Conservation (phyloP, 2,888 invertebrate species). For the Idaea aversata region DNA sequence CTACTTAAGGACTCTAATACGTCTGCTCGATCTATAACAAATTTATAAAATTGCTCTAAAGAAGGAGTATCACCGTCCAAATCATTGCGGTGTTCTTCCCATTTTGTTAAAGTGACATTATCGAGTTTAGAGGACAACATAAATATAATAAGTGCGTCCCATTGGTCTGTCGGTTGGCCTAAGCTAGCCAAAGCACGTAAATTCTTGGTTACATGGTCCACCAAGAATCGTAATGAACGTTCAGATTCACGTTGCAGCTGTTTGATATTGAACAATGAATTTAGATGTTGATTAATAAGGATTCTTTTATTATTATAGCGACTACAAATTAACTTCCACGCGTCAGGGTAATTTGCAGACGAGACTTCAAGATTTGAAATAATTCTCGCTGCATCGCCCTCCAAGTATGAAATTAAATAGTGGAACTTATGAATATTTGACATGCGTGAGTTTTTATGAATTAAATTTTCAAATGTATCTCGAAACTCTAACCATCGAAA, state of each 20-base stretch:
- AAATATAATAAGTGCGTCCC: slow-evolving; percentile 27
- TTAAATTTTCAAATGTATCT: slow-evolving; percentile 23
- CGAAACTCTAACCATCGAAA: slow-evolving; percentile 29
- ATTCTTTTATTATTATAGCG: slow-evolving; percentile 10
- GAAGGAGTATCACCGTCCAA: not conserved
- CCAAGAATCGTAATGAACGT: slow-evolving; percentile 22
- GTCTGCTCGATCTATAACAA: not conserved
- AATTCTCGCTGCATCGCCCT: slow-evolving; percentile 25
- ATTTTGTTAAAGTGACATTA: not conserved
- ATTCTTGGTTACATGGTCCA: slow-evolving; percentile 31
- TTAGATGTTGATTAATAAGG: slow-evolving; percentile 21
- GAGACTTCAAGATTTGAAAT: slow-evolving; percentile 22
- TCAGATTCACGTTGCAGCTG: slow-evolving; percentile 20
- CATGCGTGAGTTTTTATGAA: slow-evolving; percentile 15
- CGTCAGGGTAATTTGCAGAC: slow-evolving; percentile 20
- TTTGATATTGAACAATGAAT: slow-evolving; percentile 24
- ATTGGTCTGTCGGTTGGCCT: slow-evolving; percentile 27
- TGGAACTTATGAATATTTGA: slow-evolving; percentile 8
- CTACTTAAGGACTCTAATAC: slow-evolving; percentile 4
- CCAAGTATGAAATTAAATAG: slow-evolving; percentile 26
- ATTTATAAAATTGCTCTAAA: not conserved
- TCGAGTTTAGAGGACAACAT: slow-evolving; percentile 28
- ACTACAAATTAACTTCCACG: slow-evolving; percentile 23
- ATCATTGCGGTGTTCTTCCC: not conserved
- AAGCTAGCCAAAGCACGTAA: slow-evolving; percentile 28